Evolutionary conservation across 2,888 invertebrate genomes (phyloP), one percentile per base, ranked within the genome.

Genomic region (Drosophila helvetica): DNA sequence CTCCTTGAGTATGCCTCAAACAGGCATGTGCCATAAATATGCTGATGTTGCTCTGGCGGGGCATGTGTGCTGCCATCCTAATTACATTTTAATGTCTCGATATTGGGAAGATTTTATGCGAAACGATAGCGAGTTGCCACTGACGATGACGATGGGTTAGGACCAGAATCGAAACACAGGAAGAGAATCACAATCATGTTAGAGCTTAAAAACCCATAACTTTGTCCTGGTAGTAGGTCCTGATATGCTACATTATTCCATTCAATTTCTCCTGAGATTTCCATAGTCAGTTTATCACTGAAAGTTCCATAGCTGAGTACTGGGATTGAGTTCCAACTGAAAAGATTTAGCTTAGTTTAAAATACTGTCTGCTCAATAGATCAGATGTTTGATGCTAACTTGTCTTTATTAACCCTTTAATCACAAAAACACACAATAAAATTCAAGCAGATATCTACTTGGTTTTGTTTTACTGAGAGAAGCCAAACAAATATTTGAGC

Each of bases 41-140:
- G 75, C 71, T 74, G 51, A 65, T 62, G 76, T 52, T 52, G 48
- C 55, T 50, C 54, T 66, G 48, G 30, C 45, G 33, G 33, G 42
- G n/a, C 12, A 19, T 52, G 57, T 38, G 46, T 63, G 48, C 51
- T 59, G 55, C 72, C 67, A 72, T 61, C 79, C 74, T 88, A 85
- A 85, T 88, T 80, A 86, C 84, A 80, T 83, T 78, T 86, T 85
- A 77, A 86, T 78, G 74, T 61, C 58, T 22, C 25, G 30, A 51
- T 69, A 69, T 68, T 67, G 66, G 55, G 38, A 67, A 62, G 63
- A 63, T 80, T 74, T 85, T 71, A 68, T 74, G 61, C 38, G 30
- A 55, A 61, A 22, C 48, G 47, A 53, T 58, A 58, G 52, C 53
- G 56, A 33, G 43, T 50, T 68, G 15, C 4, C 22, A 17, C 22